Conservation (phyloP, 2,888 invertebrate species). For the Synanthedon vespiformis region DNA sequence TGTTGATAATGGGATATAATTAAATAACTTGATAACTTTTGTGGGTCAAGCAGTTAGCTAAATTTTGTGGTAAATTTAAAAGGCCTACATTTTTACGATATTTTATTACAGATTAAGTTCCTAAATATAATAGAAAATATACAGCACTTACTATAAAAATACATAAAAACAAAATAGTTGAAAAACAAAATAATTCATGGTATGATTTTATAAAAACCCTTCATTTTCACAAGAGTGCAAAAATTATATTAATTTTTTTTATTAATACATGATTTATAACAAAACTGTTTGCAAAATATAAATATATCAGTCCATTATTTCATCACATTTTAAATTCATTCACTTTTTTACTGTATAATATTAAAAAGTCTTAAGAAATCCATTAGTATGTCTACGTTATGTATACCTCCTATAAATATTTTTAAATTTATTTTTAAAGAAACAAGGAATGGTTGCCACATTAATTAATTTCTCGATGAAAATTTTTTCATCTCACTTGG, state of each 20-base stretch:
- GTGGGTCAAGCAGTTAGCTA: too few relatives aligned
- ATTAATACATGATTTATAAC: constrained; percentile 6
- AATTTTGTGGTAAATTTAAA: too few relatives aligned
- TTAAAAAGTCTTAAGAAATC: constrained; percentile 21
- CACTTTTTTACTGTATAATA: constrained; percentile 15
- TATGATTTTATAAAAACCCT: constrained; percentile 34
- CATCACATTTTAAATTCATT: constrained; percentile 54
- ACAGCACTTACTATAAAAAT: not conserved
- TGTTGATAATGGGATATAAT: not conserved
- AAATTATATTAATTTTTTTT: too few relatives aligned
- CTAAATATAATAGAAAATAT: constrained; percentile 7
- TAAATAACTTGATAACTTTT: too few relatives aligned
- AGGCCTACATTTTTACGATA: constrained; percentile 33
- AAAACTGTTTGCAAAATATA: constrained; percentile 18
- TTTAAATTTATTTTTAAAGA: not conserved
- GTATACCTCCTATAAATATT: constrained; percentile 6
- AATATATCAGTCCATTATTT: constrained; percentile 46
- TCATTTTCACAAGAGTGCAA: constrained; percentile 29
- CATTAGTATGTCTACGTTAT: constrained; percentile 36
- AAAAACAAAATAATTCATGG: constrained; percentile 31
- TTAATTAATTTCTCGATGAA: not conserved
- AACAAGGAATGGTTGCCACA: not conserved
- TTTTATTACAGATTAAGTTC: constrained; percentile 31
- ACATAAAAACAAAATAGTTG: constrained; percentile 13
- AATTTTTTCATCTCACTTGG: constrained; percentile 5